Evolutionary conservation across 2,113 vertebrate species (phyloP), one percentile per base, ranked within the genome.

Genomic region (Aptenodytes patagonicus): DNA sequence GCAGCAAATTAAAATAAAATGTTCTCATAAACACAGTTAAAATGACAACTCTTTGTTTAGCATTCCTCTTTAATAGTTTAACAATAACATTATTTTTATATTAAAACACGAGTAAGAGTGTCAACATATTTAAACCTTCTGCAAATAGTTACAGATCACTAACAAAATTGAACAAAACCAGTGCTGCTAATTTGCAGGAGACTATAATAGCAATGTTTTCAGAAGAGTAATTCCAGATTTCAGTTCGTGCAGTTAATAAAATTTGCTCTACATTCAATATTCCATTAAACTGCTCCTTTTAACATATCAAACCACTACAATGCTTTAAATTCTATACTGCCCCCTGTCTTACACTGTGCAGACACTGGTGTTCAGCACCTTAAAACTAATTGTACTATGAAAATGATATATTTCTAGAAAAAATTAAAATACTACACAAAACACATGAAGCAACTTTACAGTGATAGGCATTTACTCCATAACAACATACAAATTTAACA

Each of bases 1-100:
- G 97, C 90, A 97, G 97, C 95, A 97, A 93, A 97, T 97, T 97
- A 87, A 98, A 93, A 96, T 87, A 98, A 98, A 97, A 97, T 60
- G 68, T 64, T 97, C 93, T 97, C 91, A 73, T 93, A 97, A 97
- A 97, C 87, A 98, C 91, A 96, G 93, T 87, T 31, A 65, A 97
- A 86, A 87, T 78, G 49, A 54, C 51, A 97, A 72, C 20, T 78
- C 76, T 91, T 92, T 86, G 77, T 77, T 95, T 83, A 90, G 22
- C 82, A 92, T 47, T 82, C 47, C 83, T 51, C 70, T 93, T 93
- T 64, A 75, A 54, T 72, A 89, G 22, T 73, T 49, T 85, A 77
- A 87, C 91, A 89, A 61, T 83, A 62, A 17, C 16, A 54, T 17
- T 61, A 47, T 84, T 85, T 83, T 84, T 69, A 95, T 82, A 57